Base-by-base conservation (phyloP, 2,113 vertebrate genomes). In the Cynoglossus semilaevis region DNA sequence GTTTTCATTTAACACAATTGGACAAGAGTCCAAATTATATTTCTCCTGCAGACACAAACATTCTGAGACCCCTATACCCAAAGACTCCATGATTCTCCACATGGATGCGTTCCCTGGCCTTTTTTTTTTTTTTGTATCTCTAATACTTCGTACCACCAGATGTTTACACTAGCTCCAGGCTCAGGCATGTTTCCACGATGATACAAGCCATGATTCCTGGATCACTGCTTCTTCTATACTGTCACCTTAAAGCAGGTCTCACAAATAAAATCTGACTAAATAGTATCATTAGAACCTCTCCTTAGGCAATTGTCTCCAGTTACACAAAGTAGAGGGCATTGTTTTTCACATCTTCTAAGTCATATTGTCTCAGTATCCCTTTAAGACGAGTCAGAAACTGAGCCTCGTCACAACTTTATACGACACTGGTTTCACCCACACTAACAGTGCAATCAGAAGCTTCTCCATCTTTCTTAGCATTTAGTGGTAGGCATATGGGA, bases 101-200 rank as follows among this genome's bases (percentile, higher is more conserved):
- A 74, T 79, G 71, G 75, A 83, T 79, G 73, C 51, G 57, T 64
- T 67, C 50, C 66, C 70, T 79, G 72, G 70, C 80, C 70, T 63
- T 67, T 42, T 42, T 55, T n/a, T n/a, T n/a, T n/a, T n/a, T n/a
- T n/a, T n/a, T 79, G 77, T 48, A 41, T 48, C 45, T 42, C 16
- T 42, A 54, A 77, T 76, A 47, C 78, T 72, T 79, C n/a, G n/a
- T 76, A 63, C 80, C 80, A 87, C 64, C 63, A 70, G 74, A 84
- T 82, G 83, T 89, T 85, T 88, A 89, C 85, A 84, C 76, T 83
- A 81, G 83, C 86, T 84, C 79, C 29, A 50, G 80, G 82, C 86
- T 85, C 73, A 76, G 83, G 67, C 80, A 88, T 88, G 86, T 89
- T 89, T 89, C 86, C 86, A 88, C 87, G 86, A 88, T 77, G 85